Base-by-base conservation (phyloP, 2,797 vertebrate species). In the Harpagifer antarcticus region DNA sequence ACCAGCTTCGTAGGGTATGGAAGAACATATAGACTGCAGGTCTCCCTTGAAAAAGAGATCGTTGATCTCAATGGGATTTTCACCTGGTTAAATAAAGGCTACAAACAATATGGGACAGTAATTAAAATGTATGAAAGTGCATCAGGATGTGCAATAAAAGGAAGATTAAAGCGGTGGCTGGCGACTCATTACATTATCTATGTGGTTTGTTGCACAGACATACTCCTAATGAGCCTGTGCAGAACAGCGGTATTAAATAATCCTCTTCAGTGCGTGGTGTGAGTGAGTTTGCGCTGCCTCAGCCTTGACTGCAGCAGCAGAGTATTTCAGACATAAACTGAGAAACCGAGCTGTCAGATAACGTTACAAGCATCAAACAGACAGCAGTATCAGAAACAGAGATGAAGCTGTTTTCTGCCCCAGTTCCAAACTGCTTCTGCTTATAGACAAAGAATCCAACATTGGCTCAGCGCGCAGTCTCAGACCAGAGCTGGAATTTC, bases 381-480 rank as follows among this genome's bases (percentile, higher is more conserved):
- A 83, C 74, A 60, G 65, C 27, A 4, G 57, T 50, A 78, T 84
- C 71, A 83, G 70, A 87, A 9, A 88, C 83, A 88, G 81, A 85
- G 73, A 86, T 49, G 77, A 84, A 81, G 54, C 68, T 69, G 47
- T 87, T 85, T 83, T 86, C 83, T 92, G 88, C 78, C 83, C 89
- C 83, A 89, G 62, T 89, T 62, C 70, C 79, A 64, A 72, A 53
- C 73, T 55, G 75, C 86, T 83, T 84, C 82, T 60, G 61, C 84
- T 76, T 67, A 40, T 68, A 79, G 90, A 92, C 91, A 92, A 92
- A 90, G 76, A 82, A 71, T 79, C 90, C 59, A 83, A 86, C 85
- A 81, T 83, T 85, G 81, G 85, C 87, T 87, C 84, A 91, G 82
- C 66, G 77, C 10, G n/a, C 37, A 16, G 58, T 43, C 82, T 81